Evolutionary conservation across 53 echinoderm and acorn worm species (phyloP).

Genomic region (Echinarachnius parma): DNA sequence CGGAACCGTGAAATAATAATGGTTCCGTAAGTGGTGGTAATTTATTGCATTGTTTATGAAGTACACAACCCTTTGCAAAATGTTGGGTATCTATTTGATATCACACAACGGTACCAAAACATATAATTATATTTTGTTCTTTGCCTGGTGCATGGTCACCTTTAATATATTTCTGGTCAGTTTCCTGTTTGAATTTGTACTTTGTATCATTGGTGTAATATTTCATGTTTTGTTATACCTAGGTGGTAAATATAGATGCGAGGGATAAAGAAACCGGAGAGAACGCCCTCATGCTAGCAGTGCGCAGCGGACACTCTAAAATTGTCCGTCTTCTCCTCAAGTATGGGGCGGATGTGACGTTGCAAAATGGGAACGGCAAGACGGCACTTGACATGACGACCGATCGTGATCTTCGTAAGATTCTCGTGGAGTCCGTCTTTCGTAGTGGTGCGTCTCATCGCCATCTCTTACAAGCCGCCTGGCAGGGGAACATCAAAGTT

Average conservation of each 20-base stretch:
- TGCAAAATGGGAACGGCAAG: conserved; percentile 71
- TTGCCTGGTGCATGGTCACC: too few species aligned
- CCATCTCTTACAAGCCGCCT: conserved; percentile 89
- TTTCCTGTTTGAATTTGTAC: too few species aligned
- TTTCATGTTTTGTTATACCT: too few species aligned
- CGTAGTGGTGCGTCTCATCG: conserved; percentile 72
- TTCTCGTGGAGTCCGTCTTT: conserved; percentile 73
- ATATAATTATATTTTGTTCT: too few species aligned
- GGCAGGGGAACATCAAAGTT: conserved; percentile 79
- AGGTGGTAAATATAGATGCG: conserved; percentile 87
- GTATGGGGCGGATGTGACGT: conserved; percentile 83
- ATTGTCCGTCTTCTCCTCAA: conserved; percentile 80
- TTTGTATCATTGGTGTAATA: too few species aligned
- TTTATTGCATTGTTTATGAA: too few species aligned
- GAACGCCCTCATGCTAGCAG: conserved; percentile 83
- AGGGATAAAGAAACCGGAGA: conserved; percentile 77
- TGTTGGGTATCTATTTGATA: too few species aligned
- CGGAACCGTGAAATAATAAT: too few species aligned
- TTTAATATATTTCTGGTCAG: too few species aligned
- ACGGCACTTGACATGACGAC: conserved; percentile 72
- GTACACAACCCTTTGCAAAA: too few species aligned
- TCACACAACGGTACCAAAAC: too few species aligned
- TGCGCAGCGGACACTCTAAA: conserved; percentile 56
- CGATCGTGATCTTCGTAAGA: conserved; percentile 38
- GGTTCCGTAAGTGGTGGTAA: too few species aligned